Evolutionary conservation across 2,888 invertebrate genomes (phyloP).

Genomic region (Adineta ricciae): DNA sequence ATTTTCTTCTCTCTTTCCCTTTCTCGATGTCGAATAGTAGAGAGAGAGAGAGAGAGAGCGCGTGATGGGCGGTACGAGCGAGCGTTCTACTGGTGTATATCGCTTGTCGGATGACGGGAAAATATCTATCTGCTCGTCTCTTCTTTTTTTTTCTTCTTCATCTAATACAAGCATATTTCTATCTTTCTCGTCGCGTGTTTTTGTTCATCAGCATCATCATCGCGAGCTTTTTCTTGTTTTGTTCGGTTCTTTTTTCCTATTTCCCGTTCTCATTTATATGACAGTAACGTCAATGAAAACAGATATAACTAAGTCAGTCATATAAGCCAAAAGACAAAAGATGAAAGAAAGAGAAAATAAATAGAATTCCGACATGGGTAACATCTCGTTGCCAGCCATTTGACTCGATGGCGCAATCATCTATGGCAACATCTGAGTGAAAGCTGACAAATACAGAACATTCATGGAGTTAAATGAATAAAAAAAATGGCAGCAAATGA

Average conservation of each 20-base stretch:
- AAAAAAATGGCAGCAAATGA: neutral
- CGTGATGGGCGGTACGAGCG: neutral
- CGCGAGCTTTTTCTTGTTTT: neutral
- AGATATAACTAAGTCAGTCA: neutral
- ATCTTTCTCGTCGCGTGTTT: neutral
- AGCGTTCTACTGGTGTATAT: neutral
- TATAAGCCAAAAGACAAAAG: neutral
- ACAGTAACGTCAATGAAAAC: neutral
- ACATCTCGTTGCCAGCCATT: neutral
- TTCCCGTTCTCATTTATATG: neutral
- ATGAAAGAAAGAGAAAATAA: neutral
- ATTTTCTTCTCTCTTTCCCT: neutral
- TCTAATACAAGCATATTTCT: neutral
- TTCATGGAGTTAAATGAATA: neutral
- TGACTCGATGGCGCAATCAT: neutral
- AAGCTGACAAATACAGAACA: neutral
- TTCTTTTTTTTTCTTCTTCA: neutral
- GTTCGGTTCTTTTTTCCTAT: neutral
- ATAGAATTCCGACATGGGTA: neutral
- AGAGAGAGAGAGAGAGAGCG: no score
- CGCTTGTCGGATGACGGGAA: neutral
- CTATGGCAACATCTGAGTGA: neutral
- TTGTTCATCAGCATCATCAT: neutral
- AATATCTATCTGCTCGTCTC: neutral
- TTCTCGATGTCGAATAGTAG: neutral